Conservation (phyloP, 2,113 vertebrate species). For the Sigmodon hispidus region DNA sequence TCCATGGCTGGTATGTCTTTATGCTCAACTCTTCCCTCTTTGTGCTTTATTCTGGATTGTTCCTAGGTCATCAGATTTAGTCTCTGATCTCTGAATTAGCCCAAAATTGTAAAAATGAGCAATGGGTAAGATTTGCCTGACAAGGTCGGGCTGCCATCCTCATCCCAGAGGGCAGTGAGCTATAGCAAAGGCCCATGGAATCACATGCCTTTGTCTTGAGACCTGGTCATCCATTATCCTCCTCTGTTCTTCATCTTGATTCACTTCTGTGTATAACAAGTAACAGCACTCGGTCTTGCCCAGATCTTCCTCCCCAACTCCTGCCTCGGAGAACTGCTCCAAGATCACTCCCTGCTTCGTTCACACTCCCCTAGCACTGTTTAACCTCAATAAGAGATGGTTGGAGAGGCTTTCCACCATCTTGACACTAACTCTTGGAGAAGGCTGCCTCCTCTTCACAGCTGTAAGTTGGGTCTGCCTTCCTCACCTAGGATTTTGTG, state of each 20-base stretch:
- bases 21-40: neutral
- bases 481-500: neutral
- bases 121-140: neutral
- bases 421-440: neutral
- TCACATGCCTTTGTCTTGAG: neutral
- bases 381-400: neutral
- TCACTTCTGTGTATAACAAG: neutral
- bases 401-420: neutral
- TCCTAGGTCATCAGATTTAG: neutral
- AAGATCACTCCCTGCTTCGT: neutral
- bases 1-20: neutral
- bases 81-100: neutral
- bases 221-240: neutral
- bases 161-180: neutral
- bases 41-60: neutral
- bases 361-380: neutral
- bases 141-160: rapidly evolving
- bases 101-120: neutral
- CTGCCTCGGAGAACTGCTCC: rapidly evolving
- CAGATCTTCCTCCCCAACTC: too few relatives aligned
- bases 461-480: neutral
- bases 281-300: neutral
- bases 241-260: neutral
- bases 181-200: neutral
- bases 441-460: neutral